phyloP scores from a whole-genome alignment of 2,888 invertebrate species.

The Tortricodes alternella region DNA sequence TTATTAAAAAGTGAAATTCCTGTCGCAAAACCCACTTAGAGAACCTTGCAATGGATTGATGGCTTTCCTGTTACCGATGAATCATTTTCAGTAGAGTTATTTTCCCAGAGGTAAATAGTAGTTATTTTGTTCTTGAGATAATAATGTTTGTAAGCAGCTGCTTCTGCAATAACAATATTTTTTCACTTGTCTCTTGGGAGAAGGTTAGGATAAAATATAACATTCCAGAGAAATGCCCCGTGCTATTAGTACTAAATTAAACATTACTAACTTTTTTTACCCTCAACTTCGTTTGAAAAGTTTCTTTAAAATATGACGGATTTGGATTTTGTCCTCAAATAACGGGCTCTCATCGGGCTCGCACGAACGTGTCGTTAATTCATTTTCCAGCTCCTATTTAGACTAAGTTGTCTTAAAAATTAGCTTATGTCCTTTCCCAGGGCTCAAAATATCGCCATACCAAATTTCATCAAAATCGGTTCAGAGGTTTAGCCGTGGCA shows the following conservation, averaged over 20 bases:
- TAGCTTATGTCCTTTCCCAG: too few species aligned
- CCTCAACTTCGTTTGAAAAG: too few species aligned
- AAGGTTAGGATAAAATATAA: not conserved
- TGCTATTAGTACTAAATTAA: not conserved
- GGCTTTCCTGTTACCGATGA: slow-evolving; percentile 10
- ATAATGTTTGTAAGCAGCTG: not conserved
- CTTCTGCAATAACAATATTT: not conserved
- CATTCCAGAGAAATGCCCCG: not conserved
- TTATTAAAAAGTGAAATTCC: slow-evolving; percentile 21
- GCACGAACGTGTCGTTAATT: too few species aligned
- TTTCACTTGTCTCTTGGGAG: not conserved
- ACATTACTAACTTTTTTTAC: too few species aligned
- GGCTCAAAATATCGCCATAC: too few species aligned
- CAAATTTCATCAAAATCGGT: too few species aligned
- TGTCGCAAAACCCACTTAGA: slow-evolving; percentile 15
- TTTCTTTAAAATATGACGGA: too few species aligned
- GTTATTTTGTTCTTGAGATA: not conserved
- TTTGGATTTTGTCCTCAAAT: too few species aligned
- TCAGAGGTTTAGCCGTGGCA: too few species aligned
- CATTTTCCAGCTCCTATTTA: too few species aligned
- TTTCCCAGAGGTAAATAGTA: not conserved
- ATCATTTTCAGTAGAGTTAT: not conserved
- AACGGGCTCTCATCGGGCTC: too few species aligned
- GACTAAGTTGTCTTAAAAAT: too few species aligned
- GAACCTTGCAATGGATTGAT: slow-evolving; percentile 21